These are phyloP conservation scores for Leptinotarsa lineolata DNA, from an alignment of 1,140 invertebrate species.

Conservation along the genomic window DNA sequence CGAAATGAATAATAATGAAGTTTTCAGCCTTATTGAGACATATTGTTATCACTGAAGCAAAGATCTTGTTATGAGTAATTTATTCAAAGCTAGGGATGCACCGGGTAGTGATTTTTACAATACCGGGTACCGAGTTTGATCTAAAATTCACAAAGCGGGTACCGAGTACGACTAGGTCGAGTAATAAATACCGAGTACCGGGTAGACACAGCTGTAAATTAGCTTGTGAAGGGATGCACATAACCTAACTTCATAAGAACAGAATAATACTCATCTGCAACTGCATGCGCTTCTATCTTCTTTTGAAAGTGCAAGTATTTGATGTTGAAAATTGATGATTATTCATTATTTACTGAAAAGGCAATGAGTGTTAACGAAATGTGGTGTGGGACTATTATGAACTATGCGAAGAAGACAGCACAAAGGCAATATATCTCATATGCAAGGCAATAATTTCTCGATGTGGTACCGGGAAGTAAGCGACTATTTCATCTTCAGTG, in stretches of 20 bases:
- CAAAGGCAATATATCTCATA: neutral
- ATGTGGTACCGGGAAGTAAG: neutral
- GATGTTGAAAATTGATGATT: conserved; percentile 10
- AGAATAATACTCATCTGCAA: neutral
- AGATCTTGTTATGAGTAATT: too few species aligned
- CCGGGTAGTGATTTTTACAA: conserved; percentile 3
- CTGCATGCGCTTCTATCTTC: neutral
- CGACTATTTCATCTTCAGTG: neutral
- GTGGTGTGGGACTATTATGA: neutral
- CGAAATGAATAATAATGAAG: too few species aligned
- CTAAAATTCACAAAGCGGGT: conserved; percentile 3
- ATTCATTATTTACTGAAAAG: neutral
- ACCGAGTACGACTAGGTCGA: neutral
- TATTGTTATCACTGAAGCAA: too few species aligned
- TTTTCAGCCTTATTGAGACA: too few species aligned
- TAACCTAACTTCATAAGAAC: conserved; percentile 4
- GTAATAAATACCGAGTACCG: neutral
- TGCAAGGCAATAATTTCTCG: neutral
- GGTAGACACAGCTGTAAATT: conserved; percentile 7
- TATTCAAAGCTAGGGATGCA: neutral
- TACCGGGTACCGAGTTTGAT: neutral
- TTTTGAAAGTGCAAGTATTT: conserved; percentile 6
- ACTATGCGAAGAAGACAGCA: neutral
- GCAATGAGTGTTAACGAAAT: conserved; percentile 6
- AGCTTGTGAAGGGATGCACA: neutral